Evolutionary conservation across 2,113 vertebrate species (phyloP).

Genomic region (mouse (Mus musculus)): DNA sequence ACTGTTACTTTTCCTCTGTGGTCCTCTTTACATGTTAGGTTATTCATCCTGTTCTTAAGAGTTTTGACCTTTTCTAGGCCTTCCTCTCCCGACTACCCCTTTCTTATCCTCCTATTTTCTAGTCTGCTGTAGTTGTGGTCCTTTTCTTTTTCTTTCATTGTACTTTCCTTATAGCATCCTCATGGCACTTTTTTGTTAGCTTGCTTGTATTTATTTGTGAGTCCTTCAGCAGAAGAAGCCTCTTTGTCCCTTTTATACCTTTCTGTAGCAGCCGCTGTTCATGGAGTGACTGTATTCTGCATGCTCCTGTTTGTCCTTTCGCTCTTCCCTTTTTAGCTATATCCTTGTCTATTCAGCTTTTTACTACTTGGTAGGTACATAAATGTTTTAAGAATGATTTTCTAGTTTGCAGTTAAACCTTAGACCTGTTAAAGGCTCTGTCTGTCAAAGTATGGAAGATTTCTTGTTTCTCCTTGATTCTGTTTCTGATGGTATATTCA

Average conservation of each 20-base stretch:
- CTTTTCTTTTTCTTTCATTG: not conserved
- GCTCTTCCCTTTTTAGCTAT: constrained; percentile 17
- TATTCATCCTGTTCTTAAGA: not conserved
- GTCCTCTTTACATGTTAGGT: constrained; percentile 9
- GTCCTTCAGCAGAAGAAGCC: not conserved
- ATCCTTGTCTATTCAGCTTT: not conserved
- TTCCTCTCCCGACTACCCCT: not conserved
- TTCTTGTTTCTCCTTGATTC: constrained; percentile 7
- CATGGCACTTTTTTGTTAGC: constrained; percentile 6
- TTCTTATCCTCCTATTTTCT: not conserved
- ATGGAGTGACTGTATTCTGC: not conserved
- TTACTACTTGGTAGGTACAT: constrained; percentile 4
- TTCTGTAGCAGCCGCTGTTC: not conserved
- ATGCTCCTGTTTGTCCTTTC: not conserved
- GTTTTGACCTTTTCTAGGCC: not conserved
- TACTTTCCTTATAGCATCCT: constrained; percentile 37
- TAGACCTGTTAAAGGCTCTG: not conserved
- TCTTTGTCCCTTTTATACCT: not conserved
- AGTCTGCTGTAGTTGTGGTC: not conserved
- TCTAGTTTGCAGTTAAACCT: constrained; percentile 14
- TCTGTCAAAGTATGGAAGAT: not conserved
- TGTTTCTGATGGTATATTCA: constrained; percentile 29
- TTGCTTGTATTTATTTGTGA: constrained; percentile 30
- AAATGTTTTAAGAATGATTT: constrained; percentile 26
- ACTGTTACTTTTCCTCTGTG: not conserved